Percentiles rank a stretch among this genome's conserved stretches.
phyloP scores from a whole-genome alignment of 2,797 vertebrate genomes.

The Toxotes lorentzi region DNA sequence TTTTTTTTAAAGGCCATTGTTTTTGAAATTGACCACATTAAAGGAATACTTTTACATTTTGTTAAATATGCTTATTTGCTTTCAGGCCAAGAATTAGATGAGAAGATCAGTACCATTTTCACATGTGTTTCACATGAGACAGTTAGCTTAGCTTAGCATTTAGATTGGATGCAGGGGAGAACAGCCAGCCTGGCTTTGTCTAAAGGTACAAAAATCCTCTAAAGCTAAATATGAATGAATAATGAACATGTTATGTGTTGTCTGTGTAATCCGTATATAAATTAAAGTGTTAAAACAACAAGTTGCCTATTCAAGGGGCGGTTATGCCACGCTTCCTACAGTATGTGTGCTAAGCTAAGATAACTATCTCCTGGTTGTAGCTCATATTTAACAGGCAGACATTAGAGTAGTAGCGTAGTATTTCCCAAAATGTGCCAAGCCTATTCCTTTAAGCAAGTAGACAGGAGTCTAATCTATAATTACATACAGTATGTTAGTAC shows the following conservation, averaged over 20 bases:
- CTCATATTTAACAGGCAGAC: neutral
- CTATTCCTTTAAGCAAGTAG: neutral
- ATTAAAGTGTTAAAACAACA: neutral
- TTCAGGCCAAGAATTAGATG: neutral
- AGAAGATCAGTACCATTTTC: neutral
- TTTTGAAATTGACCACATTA: neutral
- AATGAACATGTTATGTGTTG: neutral
- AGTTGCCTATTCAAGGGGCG: neutral
- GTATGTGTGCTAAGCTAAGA: neutral
- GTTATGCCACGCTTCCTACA: neutral
- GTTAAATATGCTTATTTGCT: neutral
- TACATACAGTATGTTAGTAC: neutral
- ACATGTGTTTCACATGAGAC: neutral
- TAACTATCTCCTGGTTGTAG: neutral
- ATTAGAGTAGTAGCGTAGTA: neutral
- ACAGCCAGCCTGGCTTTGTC: neutral
- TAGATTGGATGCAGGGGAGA: neutral
- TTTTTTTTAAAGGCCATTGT: neutral
- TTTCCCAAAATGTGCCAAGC: neutral
- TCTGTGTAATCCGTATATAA: neutral
- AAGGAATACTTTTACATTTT: constrained; percentile 2
- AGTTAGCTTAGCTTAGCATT: constrained; percentile 14
- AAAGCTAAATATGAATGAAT: neutral
- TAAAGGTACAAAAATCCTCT: rapidly evolving
- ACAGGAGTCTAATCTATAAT: neutral